Evolutionary conservation across 2,797 vertebrate species (phyloP), one percentile per base, ranked within the genome.

Genomic region (Myripristis jacobus): DNA sequence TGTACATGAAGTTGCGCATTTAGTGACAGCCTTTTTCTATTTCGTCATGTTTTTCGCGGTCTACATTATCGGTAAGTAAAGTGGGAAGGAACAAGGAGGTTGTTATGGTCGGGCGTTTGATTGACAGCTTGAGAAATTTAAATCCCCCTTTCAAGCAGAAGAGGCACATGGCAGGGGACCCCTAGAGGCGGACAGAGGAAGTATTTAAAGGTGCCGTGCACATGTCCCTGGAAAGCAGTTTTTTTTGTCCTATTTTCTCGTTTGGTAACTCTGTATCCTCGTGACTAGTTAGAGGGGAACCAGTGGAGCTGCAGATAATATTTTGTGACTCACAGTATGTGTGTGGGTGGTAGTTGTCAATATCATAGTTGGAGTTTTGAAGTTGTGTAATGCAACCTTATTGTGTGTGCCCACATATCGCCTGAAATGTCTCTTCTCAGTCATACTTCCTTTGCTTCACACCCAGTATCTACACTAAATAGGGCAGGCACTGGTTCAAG

Each of bases 101-200:
- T 92, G 90, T 92, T 94, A 91, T 94, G 91, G 91, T 90, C 86
- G 87, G 82, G 81, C 69, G 84, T 85, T 93, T 96, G 95, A 97
- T 96, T 96, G 96, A 96, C 96, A 96, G 94, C 87, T 94, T 89
- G 82, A 84, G 94, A 91, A 91, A 96, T 98, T 98, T 97, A 98
- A 98, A 97, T 96, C 90, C 95, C 86, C 92, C 88, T 89, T 85
- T 89, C 75, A 81, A 77, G 70, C 88, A 64, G 80, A 87, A 81
- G 73, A 88, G 89, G 88, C 93, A 92, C 92, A 90, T 91, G 92
- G 90, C 82, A 77, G 41, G 73, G 46, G 89, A 79, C 93, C 74
- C 81, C 93, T 93, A 89, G 91, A 62, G 93, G 92, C 47, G 51
- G 56, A 12, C 51, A 15, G 57, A 15, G 56, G 87, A 18, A 88